These are phyloP conservation scores for Liparis tanakae DNA, from an alignment of 2,797 vertebrate species.

Conservation along the genomic window DNA sequence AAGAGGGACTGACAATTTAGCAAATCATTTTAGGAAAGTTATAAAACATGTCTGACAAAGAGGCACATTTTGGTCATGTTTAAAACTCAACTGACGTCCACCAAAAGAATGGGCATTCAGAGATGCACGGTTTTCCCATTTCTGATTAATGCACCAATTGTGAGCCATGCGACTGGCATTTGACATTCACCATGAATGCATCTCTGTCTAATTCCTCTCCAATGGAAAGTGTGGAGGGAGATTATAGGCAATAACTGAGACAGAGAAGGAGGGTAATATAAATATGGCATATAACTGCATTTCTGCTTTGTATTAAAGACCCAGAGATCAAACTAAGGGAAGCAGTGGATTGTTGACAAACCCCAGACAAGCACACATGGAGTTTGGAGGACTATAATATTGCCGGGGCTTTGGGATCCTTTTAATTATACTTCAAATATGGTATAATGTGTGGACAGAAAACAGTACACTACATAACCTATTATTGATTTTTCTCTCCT, in stretches of 20 bases:
- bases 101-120: conserved; percentile 40
- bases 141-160: conserved; percentile 61
- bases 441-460: conserved; percentile 44
- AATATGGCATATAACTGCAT: conserved; percentile 58
- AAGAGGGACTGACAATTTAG: conserved; percentile 29
- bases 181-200: conserved; percentile 66
- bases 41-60: conserved; percentile 13
- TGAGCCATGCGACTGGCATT: conserved; percentile 55
- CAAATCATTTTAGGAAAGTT: conserved; percentile 18
- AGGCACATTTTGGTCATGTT: conserved; percentile 16
- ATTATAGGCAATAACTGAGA: conserved; percentile 30
- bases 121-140: conserved; percentile 9
- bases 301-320: conserved; percentile 52
- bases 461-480: conserved; percentile 44
- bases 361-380: conserved; percentile 46
- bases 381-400: conserved; percentile 49
- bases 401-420: conserved; percentile 44
- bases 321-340: conserved; percentile 50
- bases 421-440: conserved; percentile 67
- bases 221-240: conserved; percentile 29
- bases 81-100: conserved; percentile 35
- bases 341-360: conserved; percentile 63
- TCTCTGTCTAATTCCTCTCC: conserved; percentile 40
- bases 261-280: conserved; percentile 32
- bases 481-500: conserved; percentile 10